Conservation (phyloP, 2,113 vertebrate species). For the Eidolon helvum region DNA sequence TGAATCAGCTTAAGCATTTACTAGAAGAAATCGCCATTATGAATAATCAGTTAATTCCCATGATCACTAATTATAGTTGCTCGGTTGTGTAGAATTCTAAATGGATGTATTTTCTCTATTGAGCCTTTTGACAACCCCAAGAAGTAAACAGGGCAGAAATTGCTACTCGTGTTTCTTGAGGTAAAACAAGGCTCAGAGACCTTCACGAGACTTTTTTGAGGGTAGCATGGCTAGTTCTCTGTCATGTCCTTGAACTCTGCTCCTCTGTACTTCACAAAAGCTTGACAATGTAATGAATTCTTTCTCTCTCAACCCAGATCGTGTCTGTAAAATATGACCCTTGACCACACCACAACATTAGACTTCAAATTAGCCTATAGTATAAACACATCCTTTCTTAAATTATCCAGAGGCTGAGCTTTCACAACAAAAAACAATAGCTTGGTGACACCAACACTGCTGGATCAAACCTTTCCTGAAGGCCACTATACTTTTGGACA, state of each 20-base stretch:
- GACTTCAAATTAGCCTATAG: conserved; percentile 56
- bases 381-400: conserved; percentile 47
- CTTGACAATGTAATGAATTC: neutral
- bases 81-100: neutral
- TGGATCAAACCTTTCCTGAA: conserved; percentile 2
- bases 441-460: neutral
- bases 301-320: conserved; percentile 17
- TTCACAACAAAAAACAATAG: conserved; percentile 76
- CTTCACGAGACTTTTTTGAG: neutral
- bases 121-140: neutral
- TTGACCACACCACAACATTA: conserved; percentile 59
- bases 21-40: neutral
- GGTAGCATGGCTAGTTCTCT: neutral
- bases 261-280: neutral
- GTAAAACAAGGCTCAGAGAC: neutral
- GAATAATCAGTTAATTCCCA: neutral
- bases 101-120: neutral
- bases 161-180: neutral
- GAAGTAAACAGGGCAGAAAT: neutral
- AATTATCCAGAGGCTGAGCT: conserved; percentile 49
- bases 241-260: neutral
- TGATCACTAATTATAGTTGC: neutral
- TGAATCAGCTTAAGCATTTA: neutral
- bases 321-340: conserved; percentile 39
- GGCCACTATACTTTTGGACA: neutral